Base-by-base conservation (phyloP, 1,140 invertebrate genomes). In the Drosophila jambulina region DNA sequence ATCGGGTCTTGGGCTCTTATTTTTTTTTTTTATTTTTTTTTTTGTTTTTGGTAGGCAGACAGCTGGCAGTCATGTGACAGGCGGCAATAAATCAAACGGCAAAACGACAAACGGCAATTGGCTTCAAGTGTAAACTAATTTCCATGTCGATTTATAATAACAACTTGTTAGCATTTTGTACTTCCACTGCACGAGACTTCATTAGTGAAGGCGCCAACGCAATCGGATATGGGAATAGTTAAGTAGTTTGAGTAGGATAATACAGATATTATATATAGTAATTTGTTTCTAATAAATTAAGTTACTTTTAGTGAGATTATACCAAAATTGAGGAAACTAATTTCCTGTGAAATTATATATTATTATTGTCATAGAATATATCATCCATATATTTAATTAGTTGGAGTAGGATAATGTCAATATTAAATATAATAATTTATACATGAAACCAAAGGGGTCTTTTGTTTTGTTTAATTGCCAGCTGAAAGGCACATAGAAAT, bases 91-190 rank as follows among this genome's bases (percentile, higher is more conserved):
- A 90, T 90, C 85, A 90, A 88, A 88, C 71, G 75, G 86, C 81
- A 83, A 56, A 88, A 80, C 84, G 80, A 72, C 85, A 90, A 87
- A 88, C 75, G 75, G 86, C 85, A 88, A 88, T 84, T 82, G 77
- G 84, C 83, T 90, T 85, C 82, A 91, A 90, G 85, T 90, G 85
- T 84, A 91, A 90, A 85, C 85, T 90, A 90, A 90, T 90, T 90
- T 90, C 85, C 85, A 90, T 90, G 85, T 90, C 85, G 85, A 90
- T 90, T 90, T 90, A 90, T 90, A 90, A 90, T 88, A 90, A 90
- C 85, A 90, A 90, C 82, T 90, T 90, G 85, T 90, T 90, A 90
- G 85, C 85, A 90, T 90, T 90, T 90, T 90, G 85, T 90, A 84
- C 65, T 67, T 67, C 58, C 32, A 61, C 12, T 56, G 61, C 70